Conservation (phyloP, 2,888 invertebrate species). For the Lypha dubia region DNA sequence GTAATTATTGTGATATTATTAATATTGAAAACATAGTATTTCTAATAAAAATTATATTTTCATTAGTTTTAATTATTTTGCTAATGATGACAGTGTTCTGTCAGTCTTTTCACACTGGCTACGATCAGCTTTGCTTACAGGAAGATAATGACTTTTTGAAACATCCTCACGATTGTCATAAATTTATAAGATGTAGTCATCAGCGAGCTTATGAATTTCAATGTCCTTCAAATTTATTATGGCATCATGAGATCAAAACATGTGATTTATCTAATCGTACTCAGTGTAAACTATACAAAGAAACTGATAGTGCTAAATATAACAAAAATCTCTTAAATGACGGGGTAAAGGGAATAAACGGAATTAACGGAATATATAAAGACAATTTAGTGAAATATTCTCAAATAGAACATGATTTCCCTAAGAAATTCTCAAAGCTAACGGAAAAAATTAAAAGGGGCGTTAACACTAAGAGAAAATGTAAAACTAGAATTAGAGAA, state of each 20-base stretch:
- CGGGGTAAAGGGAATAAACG: not conserved
- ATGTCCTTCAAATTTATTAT: slow-evolving; percentile 75
- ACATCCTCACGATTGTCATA: slow-evolving; percentile 76
- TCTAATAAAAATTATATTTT: not conserved
- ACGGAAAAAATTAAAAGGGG: not conserved
- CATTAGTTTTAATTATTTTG: not conserved
- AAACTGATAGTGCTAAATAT: too few relatives aligned
- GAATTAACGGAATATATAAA: not conserved
- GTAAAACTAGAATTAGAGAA: not conserved
- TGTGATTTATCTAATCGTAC: slow-evolving; percentile 73
- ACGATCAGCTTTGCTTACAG: slow-evolving; percentile 34
- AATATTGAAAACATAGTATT: not conserved
- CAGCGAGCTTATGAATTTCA: slow-evolving; percentile 67
- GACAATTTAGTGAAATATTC: not conserved
- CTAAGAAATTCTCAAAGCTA: not conserved
- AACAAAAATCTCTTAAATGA: not conserved
- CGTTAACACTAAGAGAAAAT: not conserved
- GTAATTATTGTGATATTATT: slow-evolving; percentile 20
- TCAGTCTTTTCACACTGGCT: not conserved
- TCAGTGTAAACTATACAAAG: slow-evolving; percentile 4
- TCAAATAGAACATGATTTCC: not conserved
- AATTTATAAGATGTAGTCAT: slow-evolving; percentile 76
- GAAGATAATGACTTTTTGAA: slow-evolving; percentile 63
- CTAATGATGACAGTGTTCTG: not conserved
- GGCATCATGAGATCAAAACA: slow-evolving; percentile 71